Evolutionary conservation across 2,888 invertebrate genomes (phyloP).

Genomic region (Troides helena): DNA sequence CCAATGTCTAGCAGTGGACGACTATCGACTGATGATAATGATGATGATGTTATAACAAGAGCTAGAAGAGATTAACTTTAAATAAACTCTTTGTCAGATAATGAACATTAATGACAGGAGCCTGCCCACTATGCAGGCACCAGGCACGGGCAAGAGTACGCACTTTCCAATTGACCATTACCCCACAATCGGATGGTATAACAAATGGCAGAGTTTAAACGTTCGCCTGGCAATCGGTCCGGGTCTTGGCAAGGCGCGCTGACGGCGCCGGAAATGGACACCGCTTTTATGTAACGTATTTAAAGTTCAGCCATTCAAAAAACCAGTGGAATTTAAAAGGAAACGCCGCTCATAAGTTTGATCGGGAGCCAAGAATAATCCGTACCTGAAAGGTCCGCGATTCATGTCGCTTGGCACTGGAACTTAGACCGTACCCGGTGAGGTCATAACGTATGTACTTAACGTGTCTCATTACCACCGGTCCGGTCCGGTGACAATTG

Average conservation of each 20-base stretch:
- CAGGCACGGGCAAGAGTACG: neutral
- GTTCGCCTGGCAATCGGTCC: constrained; percentile 29
- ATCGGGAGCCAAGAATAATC: constrained; percentile 46
- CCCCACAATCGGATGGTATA: constrained; percentile 13
- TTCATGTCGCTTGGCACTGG: constrained; percentile 42
- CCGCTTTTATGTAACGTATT: constrained; percentile 41
- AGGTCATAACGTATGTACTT: constrained; percentile 34
- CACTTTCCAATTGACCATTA: constrained; percentile 16
- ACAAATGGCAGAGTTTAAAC: constrained; percentile 15
- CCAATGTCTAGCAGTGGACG: no score
- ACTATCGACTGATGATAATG: no score
- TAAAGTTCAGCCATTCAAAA: constrained; percentile 40
- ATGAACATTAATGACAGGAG: no score
- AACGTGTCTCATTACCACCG: constrained; percentile 5
- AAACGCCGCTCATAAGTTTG: constrained; percentile 46
- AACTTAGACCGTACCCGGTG: constrained; percentile 38
- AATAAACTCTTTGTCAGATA: no score
- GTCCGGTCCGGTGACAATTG: neutral
- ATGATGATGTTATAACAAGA: no score
- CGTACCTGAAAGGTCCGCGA: constrained; percentile 45
- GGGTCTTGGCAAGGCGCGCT: constrained; percentile 39
- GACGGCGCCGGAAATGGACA: constrained; percentile 34
- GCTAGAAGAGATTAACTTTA: no score
- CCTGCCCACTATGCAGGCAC: no score
- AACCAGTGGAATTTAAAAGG: constrained; percentile 40